Evolutionary conservation across 1,140 invertebrate species (phyloP).

Genomic region (Calephelis virginiensis): DNA sequence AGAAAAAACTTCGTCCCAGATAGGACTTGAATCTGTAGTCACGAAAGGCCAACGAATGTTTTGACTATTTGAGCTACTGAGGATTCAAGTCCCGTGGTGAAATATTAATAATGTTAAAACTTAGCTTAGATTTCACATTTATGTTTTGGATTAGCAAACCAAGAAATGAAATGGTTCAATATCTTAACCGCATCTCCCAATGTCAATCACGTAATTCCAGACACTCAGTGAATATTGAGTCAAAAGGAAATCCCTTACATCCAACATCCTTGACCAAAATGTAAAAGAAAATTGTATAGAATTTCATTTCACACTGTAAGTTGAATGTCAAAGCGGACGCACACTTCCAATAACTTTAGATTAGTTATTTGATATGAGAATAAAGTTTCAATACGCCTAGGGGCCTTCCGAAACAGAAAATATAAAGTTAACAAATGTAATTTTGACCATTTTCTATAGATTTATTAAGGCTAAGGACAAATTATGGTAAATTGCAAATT

Average conservation of each 20-base stretch:
- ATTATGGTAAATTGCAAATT: no score
- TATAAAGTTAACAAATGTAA: slow-evolving; percentile 4
- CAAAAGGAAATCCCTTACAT: slow-evolving; percentile 1
- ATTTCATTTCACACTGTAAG: background rate
- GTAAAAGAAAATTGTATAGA: background rate
- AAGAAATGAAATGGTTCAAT: background rate
- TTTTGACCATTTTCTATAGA: slow-evolving; percentile 10
- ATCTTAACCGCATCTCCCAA: background rate
- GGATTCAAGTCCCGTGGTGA: no score
- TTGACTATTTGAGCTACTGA: no score
- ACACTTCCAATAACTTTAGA: slow-evolving; percentile 7
- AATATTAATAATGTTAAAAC: no score
- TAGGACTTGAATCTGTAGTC: no score
- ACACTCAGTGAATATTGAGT: background rate
- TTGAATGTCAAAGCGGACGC: slow-evolving; percentile 5
- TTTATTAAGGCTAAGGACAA: background rate
- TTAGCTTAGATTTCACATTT: background rate
- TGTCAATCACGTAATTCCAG: background rate
- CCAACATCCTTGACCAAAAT: background rate
- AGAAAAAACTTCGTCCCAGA: no score
- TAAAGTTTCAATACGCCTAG: slow-evolving; percentile 11
- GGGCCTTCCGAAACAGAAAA: slow-evolving; percentile 1
- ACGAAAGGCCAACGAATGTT: no score
- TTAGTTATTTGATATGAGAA: slow-evolving; percentile 13
- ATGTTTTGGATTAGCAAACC: no score